Evolutionary conservation across 2,888 invertebrate genomes (phyloP), one percentile per base, ranked within the genome.

Genomic region (Dioctria rufipes): DNA sequence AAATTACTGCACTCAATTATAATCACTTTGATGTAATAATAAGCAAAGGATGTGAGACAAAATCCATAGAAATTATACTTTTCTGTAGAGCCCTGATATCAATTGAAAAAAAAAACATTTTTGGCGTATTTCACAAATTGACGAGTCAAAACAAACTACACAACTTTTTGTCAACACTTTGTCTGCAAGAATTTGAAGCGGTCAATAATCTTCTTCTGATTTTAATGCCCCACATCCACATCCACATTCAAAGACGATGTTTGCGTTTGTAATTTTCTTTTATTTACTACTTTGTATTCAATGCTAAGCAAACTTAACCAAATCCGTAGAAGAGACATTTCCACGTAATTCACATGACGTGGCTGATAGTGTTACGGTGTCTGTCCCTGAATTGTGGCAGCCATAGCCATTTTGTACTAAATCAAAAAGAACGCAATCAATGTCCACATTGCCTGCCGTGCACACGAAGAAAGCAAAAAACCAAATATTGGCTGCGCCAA

Each of bases 261-360:
- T 63, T 77, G 61, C 63, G 13, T 63, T 63, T 77, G 63, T 77
- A 61, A 77, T 77, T 77, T 39, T 63, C 25, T 46, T 49, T 49
- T 77, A 61, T 77, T 77, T 61, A 77, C 63, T 46, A 77, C 39
- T 63, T 77, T 40, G 63, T 77, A 63, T 46, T 61, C 77, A 63
- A 49, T 37, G 77, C n/a, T 77, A 77, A 77, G 77, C 43, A 77
- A 77, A 77, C 77, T 77, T 43, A 25, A 42, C 73, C 61, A 63
- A 77, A 63, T 77, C 77, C 46, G 77, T 46, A 49, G 60, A 75
- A 75, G 49, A 77, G 63, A 61, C 77, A 58, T 63, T 63, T 77
- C 77, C 63, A 77, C 58, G 60, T 58, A 73, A 58, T 58, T 73
- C 73, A 73, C 58, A 73, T 73, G 73, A 73, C 60, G 77, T 37